A percentile compares a stretch with the other conserved stretches of the same genome.
Evolutionary conservation across 1,140 invertebrate genomes (phyloP).

Genomic region (Pteromalus puparum): DNA sequence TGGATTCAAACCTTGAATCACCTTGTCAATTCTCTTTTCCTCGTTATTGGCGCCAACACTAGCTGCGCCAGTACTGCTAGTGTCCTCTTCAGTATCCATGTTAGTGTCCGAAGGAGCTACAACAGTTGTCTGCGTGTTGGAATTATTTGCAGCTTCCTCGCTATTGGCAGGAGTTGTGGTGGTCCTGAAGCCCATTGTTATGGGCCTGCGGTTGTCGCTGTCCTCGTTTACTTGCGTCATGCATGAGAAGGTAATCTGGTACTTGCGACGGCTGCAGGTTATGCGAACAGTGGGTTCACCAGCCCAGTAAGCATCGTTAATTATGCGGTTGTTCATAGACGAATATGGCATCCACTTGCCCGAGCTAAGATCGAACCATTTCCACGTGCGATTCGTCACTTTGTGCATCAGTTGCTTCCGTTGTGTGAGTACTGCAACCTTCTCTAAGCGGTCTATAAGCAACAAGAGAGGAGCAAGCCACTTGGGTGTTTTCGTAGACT

Average conservation of each 20-base stretch:
- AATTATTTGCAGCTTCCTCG: slow-evolving; percentile 50
- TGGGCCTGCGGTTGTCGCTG: slow-evolving; percentile 88
- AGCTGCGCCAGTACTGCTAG: slow-evolving; percentile 52
- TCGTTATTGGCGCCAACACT: slow-evolving; percentile 45
- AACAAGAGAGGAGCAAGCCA: slow-evolving; percentile 89
- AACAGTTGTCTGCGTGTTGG: not conserved
- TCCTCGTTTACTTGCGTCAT: slow-evolving; percentile 92
- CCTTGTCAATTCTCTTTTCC: slow-evolving; percentile 64
- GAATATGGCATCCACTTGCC: slow-evolving; percentile 90
- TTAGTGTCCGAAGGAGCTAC: slow-evolving; percentile 63
- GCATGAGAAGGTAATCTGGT: slow-evolving; percentile 87
- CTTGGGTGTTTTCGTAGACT: slow-evolving; percentile 79
- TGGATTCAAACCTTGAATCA: slow-evolving; percentile 70
- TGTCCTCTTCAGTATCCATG: slow-evolving; percentile 73
- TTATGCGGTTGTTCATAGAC: slow-evolving; percentile 84
- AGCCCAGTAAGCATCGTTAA: slow-evolving; percentile 89
- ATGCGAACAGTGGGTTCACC: slow-evolving; percentile 86
- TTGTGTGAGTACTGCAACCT: slow-evolving; percentile 83
- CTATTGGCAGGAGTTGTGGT: slow-evolving; percentile 51
- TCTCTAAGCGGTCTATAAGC: slow-evolving; percentile 88
- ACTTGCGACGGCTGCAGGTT: slow-evolving; percentile 84
- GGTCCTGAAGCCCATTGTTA: slow-evolving; percentile 82
- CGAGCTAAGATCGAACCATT: slow-evolving; percentile 90
- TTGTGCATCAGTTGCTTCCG: slow-evolving; percentile 84
- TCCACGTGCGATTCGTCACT: slow-evolving; percentile 81